Conservation (phyloP, 2,113 vertebrate genomes). For the Cheilinus undulatus region DNA sequence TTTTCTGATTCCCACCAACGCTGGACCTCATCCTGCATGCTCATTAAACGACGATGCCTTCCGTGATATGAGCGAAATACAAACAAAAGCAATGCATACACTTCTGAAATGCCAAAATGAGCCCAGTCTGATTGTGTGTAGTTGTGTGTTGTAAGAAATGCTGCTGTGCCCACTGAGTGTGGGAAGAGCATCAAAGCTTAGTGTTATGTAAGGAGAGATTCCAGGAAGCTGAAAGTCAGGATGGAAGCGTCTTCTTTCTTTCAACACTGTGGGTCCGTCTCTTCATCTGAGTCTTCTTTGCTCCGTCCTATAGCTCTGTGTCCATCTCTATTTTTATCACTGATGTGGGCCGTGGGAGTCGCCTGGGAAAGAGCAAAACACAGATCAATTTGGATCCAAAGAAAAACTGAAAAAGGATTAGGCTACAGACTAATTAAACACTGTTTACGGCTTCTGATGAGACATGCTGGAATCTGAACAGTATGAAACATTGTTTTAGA, state of each 20-base stretch:
- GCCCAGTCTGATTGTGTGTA: constrained; percentile 11
- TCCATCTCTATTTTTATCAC: constrained; percentile 63
- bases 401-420: constrained; percentile 5
- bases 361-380: constrained; percentile 23
- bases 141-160: constrained; percentile 28
- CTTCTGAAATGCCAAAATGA: not conserved
- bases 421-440: constrained; percentile 13
- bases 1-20: not conserved
- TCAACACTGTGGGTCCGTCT: constrained; percentile 30
- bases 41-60: not conserved
- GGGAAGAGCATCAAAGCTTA: constrained; percentile 57
- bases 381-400: constrained; percentile 29
- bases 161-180: constrained; percentile 64
- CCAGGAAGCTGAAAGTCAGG: constrained; percentile 54
- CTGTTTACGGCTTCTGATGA: constrained; percentile 8
- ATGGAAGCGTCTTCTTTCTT: constrained; percentile 38
- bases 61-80: not conserved
- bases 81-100: constrained; percentile 2
- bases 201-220: constrained; percentile 70
- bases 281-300: constrained; percentile 39
- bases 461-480: not conserved
- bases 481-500: not conserved
- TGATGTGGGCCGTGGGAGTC: constrained; percentile 49
- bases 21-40: not conserved
- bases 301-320: constrained; percentile 12